These are phyloP conservation scores for Takifugu ocellatus DNA, from an alignment of 2,797 vertebrate species.

Conservation along the genomic window DNA sequence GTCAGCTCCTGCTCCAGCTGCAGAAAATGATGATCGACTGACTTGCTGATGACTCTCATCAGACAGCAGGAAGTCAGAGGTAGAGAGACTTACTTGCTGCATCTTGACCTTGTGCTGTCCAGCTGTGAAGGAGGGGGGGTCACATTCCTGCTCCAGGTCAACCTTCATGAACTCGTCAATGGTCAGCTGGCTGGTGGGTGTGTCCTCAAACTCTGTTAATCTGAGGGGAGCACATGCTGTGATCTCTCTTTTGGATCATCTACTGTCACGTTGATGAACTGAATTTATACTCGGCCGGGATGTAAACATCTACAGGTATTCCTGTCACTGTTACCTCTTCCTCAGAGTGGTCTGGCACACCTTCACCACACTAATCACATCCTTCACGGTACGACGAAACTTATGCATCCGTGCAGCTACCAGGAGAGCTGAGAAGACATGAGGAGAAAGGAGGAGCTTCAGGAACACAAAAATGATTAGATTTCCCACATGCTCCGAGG, in stretches of 20 bases:
- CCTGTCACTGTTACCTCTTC: constrained; percentile 82
- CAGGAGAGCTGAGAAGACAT: constrained; percentile 82
- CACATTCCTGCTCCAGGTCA: constrained; percentile 92
- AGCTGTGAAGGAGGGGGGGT: constrained; percentile 92
- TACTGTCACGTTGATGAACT: background rate
- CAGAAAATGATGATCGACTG: constrained; percentile 20
- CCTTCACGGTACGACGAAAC: constrained; percentile 93
- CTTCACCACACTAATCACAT: constrained; percentile 96
- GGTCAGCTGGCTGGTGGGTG: constrained; percentile 94
- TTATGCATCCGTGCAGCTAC: constrained; percentile 97
- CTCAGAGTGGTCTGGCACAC: constrained; percentile 95
- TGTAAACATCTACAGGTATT: background rate
- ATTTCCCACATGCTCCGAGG: background rate
- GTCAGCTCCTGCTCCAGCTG: constrained; percentile 90
- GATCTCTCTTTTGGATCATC: background rate
- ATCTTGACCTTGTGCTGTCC: constrained; percentile 86
- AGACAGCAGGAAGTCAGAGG: constrained; percentile 1
- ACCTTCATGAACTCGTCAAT: constrained; percentile 97
- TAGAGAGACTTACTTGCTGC: constrained; percentile 80
- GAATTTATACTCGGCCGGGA: background rate
- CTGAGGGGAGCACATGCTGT: constrained; percentile 53
- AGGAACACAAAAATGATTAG: background rate
- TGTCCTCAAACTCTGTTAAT: constrained; percentile 95
- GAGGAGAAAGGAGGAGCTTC: constrained; percentile 1
- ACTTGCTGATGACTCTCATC: background rate